These are phyloP conservation scores for Andrena praecox DNA, from an alignment of 2,888 invertebrate genomes.

Conservation along the genomic window DNA sequence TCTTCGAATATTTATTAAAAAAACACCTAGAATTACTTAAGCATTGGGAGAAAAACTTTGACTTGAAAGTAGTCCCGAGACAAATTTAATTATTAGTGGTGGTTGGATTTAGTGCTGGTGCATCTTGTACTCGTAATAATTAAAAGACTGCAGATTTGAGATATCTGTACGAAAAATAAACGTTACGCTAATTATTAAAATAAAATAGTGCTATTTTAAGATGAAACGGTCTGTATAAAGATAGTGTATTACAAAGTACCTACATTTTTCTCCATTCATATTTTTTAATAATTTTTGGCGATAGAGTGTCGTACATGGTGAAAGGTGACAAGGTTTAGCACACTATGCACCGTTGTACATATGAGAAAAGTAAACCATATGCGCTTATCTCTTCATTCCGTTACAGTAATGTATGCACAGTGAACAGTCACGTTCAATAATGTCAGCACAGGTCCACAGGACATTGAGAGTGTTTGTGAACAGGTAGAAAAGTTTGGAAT, in stretches of 20 bases:
- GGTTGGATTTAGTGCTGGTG: background rate
- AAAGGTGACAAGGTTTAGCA: too few species aligned
- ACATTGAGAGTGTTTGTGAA: conserved; percentile 20
- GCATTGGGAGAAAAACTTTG: background rate
- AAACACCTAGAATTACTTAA: background rate
- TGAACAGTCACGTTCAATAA: background rate
- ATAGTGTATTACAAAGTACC: too few species aligned
- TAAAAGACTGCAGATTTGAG: too few species aligned
- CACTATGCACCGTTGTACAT: too few species aligned
- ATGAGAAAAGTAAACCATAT: too few species aligned
- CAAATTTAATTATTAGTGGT: background rate
- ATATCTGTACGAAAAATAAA: too few species aligned
- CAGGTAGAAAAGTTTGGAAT: conserved; percentile 42
- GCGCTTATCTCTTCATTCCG: background rate
- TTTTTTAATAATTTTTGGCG: too few species aligned
- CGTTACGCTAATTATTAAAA: too few species aligned
- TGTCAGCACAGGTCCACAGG: conserved; percentile 15
- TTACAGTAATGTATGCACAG: background rate
- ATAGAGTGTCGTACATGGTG: too few species aligned
- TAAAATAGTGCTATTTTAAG: too few species aligned
- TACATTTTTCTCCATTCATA: too few species aligned
- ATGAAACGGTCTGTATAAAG: too few species aligned
- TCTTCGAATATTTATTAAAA: conserved; percentile 16
- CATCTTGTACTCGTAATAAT: background rate
- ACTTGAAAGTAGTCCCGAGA: background rate